phyloP scores from a whole-genome alignment of 2,113 vertebrate genomes.

The Ranitomeya imitator region DNA sequence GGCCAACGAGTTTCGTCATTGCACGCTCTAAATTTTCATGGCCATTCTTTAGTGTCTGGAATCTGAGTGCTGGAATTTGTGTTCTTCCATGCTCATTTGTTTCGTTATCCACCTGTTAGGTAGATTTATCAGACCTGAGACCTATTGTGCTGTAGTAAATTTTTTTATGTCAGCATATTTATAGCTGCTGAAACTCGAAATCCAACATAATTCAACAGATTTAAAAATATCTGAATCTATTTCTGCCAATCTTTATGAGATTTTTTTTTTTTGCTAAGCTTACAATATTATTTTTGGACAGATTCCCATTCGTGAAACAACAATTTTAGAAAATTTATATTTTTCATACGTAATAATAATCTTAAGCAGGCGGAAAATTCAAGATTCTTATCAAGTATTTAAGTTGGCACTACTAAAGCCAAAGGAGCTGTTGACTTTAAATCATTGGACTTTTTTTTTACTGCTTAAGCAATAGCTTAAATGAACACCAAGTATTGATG shows the following conservation, averaged over 20 bases:
- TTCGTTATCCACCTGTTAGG: neutral
- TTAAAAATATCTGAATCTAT: neutral
- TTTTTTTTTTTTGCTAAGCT: neutral
- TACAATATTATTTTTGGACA: conserved; percentile 26
- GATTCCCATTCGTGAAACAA: neutral
- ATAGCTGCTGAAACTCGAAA: neutral
- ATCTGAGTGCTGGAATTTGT: too few relatives aligned
- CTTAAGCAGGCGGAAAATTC: neutral
- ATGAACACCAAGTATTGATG: neutral
- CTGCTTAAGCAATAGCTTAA: neutral
- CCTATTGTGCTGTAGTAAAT: neutral
- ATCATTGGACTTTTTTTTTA: neutral
- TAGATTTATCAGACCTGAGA: neutral
- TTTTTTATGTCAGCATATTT: neutral
- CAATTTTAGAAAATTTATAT: neutral
- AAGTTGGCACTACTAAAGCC: neutral
- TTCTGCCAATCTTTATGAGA: neutral
- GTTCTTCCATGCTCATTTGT: too few relatives aligned
- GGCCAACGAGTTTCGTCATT: too few relatives aligned
- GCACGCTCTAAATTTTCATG: too few relatives aligned
- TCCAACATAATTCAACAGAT: neutral
- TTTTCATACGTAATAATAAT: neutral
- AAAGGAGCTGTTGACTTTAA: neutral
- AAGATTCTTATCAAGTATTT: neutral
- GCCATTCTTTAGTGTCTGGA: too few relatives aligned